Base-by-base conservation (phyloP, 2,113 vertebrate genomes). In the Gymnorhina tibicen region DNA sequence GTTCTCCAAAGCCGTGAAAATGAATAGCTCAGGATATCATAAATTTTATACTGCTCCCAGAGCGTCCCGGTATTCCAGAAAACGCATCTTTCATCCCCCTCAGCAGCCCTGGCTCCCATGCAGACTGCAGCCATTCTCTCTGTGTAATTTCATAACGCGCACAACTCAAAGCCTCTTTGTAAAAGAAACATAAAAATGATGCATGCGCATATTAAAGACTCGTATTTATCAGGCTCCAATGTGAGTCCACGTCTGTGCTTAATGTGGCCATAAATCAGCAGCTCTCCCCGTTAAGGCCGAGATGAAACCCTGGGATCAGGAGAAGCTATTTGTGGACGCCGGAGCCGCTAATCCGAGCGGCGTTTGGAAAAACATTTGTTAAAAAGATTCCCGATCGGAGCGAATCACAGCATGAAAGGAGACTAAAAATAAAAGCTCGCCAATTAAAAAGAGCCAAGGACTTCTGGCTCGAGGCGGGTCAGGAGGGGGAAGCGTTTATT, bases 111-210 rank as follows among this genome's bases (percentile, higher is more conserved):
- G 58, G 89, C 92, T 96, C 89, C 95, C 79, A 64, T 90, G 93
- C 91, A 93, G 85, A 59, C 89, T 89, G 89, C 89, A 67, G 74
- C 64, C 95, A 46, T 83, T 87, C 92, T 87, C 93, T 70, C 7
- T 0, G 79, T 33, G 85, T 94, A 93, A 95, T 97, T 96, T 95
- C 95, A 85, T 81, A 97, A 97, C 47, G 73, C 1, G 23, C 70
- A 95, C 96, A 91, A 97, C 85, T 93, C 93, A 96, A 85, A 96
- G 84, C 87, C 91, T 94, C 92, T 86, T 96, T 96, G 95, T 87
- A 95, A 96, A 85, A 96, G 95, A 89, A 97, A 81, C 87, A 95
- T 97, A 95, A 97, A 97, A 97, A 95, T 97, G 95, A 97, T 97
- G 93, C 93, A 96, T 97, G 95, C 8, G 58, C 95, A 89, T 97